Percentiles rank a stretch among this genome's conserved stretches.
Conservation (phyloP, 1,140 invertebrate species). For the Plodia interpunctella region DNA sequence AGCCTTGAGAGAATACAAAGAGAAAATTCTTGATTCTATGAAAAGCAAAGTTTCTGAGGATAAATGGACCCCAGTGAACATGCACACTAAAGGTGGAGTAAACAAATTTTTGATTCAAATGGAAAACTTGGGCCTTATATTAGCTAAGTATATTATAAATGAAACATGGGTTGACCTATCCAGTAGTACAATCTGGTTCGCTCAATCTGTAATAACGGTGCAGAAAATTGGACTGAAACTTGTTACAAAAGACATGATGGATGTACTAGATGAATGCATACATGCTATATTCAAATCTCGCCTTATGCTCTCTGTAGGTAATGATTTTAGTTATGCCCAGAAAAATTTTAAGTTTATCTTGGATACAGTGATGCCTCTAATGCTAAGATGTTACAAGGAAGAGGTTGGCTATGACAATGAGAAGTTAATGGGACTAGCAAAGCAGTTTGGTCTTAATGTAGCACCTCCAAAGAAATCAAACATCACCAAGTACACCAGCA, state of each 20-base stretch:
- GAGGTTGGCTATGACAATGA: conserved; percentile 74
- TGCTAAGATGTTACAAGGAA: conserved; percentile 70
- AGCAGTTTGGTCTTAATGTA: conserved; percentile 68
- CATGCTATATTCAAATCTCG: conserved; percentile 69
- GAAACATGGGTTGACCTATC: conserved; percentile 75
- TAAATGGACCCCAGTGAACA: conserved; percentile 74
- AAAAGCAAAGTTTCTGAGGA: conserved; percentile 71
- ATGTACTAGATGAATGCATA: conserved; percentile 70
- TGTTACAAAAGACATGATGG: conserved; percentile 75
- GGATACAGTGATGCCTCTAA: conserved; percentile 67
- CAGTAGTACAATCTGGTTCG: conserved; percentile 76
- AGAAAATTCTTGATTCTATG: conserved; percentile 70
- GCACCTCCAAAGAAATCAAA: conserved; percentile 65
- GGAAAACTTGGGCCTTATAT: conserved; percentile 73
- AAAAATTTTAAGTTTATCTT: conserved; percentile 74
- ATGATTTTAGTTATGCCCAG: conserved; percentile 69
- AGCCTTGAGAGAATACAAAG: conserved; percentile 70
- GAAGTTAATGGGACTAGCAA: conserved; percentile 63
- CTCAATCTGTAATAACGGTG: conserved; percentile 67
- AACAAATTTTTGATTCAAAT: conserved; percentile 71
- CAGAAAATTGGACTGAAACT: conserved; percentile 71
- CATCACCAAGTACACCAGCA: conserved; percentile 76
- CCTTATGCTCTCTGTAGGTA: conserved; percentile 57
- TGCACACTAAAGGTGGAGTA: conserved; percentile 73
- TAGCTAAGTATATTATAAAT: conserved; percentile 75